A percentile compares a stretch with the other conserved stretches of the same genome.
Conservation (phyloP, 2,113 vertebrate genomes). For the Dasypus novemcinctus region DNA sequence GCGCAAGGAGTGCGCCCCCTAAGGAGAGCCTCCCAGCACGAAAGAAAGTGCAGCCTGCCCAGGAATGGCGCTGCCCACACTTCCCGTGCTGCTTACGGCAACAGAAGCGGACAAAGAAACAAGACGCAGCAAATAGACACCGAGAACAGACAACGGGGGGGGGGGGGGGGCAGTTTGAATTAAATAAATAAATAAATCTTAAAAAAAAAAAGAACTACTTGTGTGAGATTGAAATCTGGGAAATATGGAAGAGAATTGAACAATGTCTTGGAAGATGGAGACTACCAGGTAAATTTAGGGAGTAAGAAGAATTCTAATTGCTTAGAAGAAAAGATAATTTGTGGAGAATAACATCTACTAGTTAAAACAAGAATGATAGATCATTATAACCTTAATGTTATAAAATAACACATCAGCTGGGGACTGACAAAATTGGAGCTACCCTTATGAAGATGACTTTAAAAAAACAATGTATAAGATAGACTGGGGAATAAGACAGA, state of each 20-base stretch:
- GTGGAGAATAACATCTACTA: constrained; percentile 10
- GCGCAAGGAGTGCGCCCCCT: too few relatives aligned
- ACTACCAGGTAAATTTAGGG: neutral
- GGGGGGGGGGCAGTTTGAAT: too few relatives aligned
- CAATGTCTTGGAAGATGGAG: neutral
- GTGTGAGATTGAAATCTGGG: neutral
- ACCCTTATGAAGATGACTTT: constrained; percentile 47
- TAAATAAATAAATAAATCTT: too few relatives aligned
- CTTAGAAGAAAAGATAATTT: neutral
- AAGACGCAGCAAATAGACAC: too few relatives aligned
- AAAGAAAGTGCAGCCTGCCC: too few relatives aligned
- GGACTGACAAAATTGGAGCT: constrained; percentile 31
- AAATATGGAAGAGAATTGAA: neutral
- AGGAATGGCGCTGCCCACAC: too few relatives aligned
- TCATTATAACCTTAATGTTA: neutral
- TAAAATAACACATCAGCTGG: neutral
- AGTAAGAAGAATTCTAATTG: neutral
- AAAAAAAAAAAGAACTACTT: neutral
- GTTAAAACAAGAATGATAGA: constrained; percentile 21
- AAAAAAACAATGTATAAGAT: neutral
- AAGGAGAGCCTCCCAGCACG: too few relatives aligned
- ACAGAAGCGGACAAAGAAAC: too few relatives aligned
- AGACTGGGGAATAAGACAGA: neutral
- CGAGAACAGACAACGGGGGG: too few relatives aligned
- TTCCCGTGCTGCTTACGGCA: too few relatives aligned